Conservation (phyloP, 1,140 invertebrate genomes). For the Caerostris extrusa region DNA sequence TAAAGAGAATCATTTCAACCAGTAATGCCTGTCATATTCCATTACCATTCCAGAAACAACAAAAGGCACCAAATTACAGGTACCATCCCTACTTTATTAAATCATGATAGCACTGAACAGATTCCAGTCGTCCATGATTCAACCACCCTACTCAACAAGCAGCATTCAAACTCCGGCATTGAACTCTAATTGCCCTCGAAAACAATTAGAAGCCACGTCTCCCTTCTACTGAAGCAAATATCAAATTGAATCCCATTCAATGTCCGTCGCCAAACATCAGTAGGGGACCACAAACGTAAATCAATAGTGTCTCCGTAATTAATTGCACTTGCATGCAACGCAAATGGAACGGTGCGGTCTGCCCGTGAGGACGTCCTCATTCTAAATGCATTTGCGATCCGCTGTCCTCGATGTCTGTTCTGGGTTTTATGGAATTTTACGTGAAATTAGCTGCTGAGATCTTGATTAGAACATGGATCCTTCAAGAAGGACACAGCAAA, state of each 20-base stretch:
- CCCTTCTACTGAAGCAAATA: neutral
- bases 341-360: neutral
- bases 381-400: neutral
- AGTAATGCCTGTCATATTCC: neutral
- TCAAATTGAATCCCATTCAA: neutral
- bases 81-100: neutral
- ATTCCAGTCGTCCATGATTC: neutral
- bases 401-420: neutral
- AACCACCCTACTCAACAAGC: neutral
- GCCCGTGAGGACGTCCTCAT: neutral
- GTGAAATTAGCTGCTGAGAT: too few species aligned
- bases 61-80: neutral
- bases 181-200: neutral
- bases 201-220: neutral
- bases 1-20: too few species aligned
- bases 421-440: neutral
- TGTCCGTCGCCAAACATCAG: neutral
- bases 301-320: neutral
- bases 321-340: neutral
- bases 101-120: neutral
- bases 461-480: too few species aligned
- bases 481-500: too few species aligned
- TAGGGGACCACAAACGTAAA: neutral
- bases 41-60: neutral
- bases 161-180: neutral